Percentiles rank a stretch among this genome's conserved stretches.
These are phyloP conservation scores for Petrocephalus zakoni DNA, from an alignment of 2,113 vertebrate species.

Conservation along the genomic window DNA sequence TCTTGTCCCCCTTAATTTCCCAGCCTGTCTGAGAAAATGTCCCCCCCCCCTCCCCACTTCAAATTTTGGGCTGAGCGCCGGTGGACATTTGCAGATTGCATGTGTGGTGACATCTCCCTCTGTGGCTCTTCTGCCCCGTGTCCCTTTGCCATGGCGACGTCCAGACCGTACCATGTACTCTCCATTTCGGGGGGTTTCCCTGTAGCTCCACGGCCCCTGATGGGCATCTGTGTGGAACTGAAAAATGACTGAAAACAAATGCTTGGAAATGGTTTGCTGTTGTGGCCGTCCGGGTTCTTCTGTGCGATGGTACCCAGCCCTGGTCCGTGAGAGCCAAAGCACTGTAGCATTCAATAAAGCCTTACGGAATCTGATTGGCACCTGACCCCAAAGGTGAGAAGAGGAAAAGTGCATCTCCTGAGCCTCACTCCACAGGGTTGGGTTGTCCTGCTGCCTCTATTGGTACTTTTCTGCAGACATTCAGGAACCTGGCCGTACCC, in stretches of 20 bases:
- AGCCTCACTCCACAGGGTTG: not conserved
- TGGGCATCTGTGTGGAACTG: constrained; percentile 5
- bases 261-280: not conserved
- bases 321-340: not conserved
- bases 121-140: not conserved
- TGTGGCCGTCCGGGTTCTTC: not conserved
- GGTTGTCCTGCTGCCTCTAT: not conserved
- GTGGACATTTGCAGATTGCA: not conserved
- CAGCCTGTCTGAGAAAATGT: not conserved
- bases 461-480: not conserved
- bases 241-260: not conserved
- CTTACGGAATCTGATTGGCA: not conserved
- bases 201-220: not conserved
- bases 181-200: not conserved
- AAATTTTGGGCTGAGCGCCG: not conserved
- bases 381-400: not conserved
- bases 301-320: not conserved
- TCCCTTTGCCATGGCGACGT: not conserved
- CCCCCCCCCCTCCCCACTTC: not conserved
- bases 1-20: not conserved
- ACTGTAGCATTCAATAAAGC: not conserved
- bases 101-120: not conserved
- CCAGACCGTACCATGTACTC: not conserved
- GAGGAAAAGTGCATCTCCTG: not conserved
- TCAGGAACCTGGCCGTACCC: not conserved